phyloP scores from a whole-genome alignment of 2,888 invertebrate species.

The Antitype chi region DNA sequence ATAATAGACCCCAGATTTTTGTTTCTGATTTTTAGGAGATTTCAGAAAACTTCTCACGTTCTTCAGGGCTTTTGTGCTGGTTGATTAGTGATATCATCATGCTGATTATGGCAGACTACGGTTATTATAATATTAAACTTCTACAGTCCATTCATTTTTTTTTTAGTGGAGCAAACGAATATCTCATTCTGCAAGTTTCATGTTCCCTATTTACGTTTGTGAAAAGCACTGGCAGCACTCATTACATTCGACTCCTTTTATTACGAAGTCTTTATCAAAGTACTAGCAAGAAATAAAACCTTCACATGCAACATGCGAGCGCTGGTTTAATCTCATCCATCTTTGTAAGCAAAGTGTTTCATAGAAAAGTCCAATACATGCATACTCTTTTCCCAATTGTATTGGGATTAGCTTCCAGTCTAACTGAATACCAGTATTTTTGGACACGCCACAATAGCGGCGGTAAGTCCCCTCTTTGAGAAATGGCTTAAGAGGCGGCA shows the following conservation, averaged over 20 bases:
- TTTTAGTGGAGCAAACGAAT: not conserved
- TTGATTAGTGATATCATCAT: not conserved
- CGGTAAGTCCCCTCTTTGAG: too few species aligned
- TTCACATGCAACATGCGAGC: not conserved
- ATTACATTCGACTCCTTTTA: not conserved
- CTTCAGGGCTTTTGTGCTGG: not conserved
- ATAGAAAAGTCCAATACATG: too few species aligned
- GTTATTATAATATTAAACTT: not conserved
- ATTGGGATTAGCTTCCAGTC: too few species aligned
- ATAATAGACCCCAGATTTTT: constrained; percentile 40
- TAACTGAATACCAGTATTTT: too few species aligned
- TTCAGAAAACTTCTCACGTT: constrained; percentile 23
- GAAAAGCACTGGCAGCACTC: not conserved
- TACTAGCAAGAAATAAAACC: not conserved
- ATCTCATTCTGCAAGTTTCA: not conserved
- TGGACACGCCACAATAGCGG: too few species aligned
- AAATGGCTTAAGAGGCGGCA: too few species aligned
- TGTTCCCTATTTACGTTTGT: not conserved
- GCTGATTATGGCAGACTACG: not conserved
- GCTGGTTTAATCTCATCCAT: not conserved
- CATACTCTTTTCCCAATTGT: too few species aligned
- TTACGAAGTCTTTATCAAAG: not conserved
- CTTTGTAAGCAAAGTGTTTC: constrained; percentile 6
- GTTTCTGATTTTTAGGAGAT: constrained; percentile 22
- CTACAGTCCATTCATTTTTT: not conserved